A percentile compares a stretch with the other conserved stretches of the same genome.
Conservation (phyloP, 2,888 invertebrate species). For the Zygothrica quintamaculata region DNA sequence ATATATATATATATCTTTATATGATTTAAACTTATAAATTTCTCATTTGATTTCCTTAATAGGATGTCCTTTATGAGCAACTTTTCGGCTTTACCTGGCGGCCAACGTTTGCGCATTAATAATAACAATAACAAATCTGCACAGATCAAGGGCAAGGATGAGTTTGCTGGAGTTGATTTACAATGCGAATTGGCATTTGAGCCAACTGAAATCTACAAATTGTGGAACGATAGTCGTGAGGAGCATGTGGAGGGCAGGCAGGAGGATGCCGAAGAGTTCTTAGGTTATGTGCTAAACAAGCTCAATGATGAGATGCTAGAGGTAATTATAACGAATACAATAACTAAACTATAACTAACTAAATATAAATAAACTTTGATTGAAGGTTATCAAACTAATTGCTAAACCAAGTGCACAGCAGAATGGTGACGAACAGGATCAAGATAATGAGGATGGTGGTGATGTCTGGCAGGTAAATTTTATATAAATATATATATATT, state of each 20-base stretch:
- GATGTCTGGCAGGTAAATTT: constrained; percentile 84
- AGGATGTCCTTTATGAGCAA: constrained; percentile 89
- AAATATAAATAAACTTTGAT: no score
- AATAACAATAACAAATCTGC: constrained; percentile 83
- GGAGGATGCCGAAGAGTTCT: constrained; percentile 98
- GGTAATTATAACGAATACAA: constrained; percentile 85
- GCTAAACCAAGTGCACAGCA: constrained; percentile 86
- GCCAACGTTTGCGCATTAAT: constrained; percentile 84
- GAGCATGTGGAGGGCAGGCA: constrained; percentile 93
- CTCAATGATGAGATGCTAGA: constrained; percentile 98
- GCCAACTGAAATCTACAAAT: constrained; percentile 93
- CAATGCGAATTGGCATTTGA: constrained; percentile 93
- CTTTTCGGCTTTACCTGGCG: constrained; percentile 89
- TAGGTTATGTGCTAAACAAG: constrained; percentile 95
- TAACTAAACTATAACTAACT: no score
- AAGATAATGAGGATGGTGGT: constrained; percentile 83
- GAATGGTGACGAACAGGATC: constrained; percentile 84
- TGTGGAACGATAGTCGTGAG: constrained; percentile 91
- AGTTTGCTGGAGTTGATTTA: constrained; percentile 86
- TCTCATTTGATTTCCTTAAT: constrained; percentile 57
- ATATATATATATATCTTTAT: no score
- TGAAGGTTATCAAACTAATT: constrained; percentile 87
- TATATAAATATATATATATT: no score
- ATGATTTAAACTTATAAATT: background rate
- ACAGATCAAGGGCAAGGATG: constrained; percentile 82